Evolutionary conservation across 2,113 vertebrate species (phyloP), one percentile per base, ranked within the genome.

Genomic region (Chamaea fasciata): DNA sequence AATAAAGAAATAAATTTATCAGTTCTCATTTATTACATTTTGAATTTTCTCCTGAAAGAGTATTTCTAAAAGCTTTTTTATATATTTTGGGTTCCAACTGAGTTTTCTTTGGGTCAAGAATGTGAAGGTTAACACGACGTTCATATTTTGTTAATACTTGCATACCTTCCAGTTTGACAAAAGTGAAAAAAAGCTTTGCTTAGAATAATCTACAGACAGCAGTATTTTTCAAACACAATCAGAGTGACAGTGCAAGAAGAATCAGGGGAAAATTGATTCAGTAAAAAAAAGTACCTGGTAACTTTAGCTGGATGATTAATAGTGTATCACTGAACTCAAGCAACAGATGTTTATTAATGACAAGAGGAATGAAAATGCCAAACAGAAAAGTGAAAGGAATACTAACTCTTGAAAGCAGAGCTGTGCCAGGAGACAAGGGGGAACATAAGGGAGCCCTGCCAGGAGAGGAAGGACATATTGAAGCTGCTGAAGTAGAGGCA

Each of bases 291-390:
- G 15, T 15, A 81, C 39, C 24, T 63, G 15, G 33, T 80, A 75
- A 68, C 47, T 87, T 81, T 55, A 89, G 35, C 35, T 82, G 41
- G 14, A 60, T 91, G 84, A 95, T 95, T 84, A 92, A 92, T 87
- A 46, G 33, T 11, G 28, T 27, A 73, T 60, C 49, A 68, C 50
- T 84, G 37, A 92, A 84, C 31, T 60, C 53, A 33, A 89, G 85
- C 52, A 92, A 84, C 73, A 94, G 77, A 60, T 60, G n/a, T 75
- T 89, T 91, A 92, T 91, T 95, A 85, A 94, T 84, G 74, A 82
- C 60, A 68, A 89, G 35, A 81, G 22, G 50, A 90, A 77, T 50
- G 23, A n/a, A 87, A 92, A 84, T 69, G 77, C 30, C 65, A 89
- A 84, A 78, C 10, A 75, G 33, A 91, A 89, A 75, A 95, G 74